Evolutionary conservation across 2,888 invertebrate genomes (phyloP).

Genomic region (Agrotis exclamationis): DNA sequence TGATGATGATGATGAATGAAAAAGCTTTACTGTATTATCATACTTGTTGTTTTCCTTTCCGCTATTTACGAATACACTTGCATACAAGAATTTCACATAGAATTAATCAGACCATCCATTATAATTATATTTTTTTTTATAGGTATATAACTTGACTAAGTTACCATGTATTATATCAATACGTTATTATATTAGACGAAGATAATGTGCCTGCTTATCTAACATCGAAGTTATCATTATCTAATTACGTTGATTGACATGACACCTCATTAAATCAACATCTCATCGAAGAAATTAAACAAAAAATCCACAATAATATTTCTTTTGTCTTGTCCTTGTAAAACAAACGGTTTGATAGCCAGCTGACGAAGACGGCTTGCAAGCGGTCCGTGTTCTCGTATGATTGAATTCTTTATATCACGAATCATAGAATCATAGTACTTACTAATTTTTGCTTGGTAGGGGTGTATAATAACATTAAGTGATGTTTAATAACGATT

Average conservation of each 20-base stretch:
- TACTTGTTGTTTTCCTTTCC: no score
- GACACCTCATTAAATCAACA: background rate
- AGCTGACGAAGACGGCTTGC: constrained; percentile 61
- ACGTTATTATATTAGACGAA: background rate
- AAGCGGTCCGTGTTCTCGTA: constrained; percentile 44
- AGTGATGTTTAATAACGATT: background rate
- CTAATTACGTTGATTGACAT: background rate
- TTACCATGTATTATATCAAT: no score
- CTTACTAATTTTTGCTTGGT: constrained; percentile 21
- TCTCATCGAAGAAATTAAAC: background rate
- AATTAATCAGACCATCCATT: background rate
- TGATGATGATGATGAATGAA: no score
- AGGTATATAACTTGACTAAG: background rate
- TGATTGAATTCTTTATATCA: constrained; percentile 61
- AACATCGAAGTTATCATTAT: background rate
- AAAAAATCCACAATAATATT: constrained; percentile 3
- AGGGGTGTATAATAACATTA: background rate
- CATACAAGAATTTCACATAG: background rate
- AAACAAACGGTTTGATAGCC: constrained; percentile 49
- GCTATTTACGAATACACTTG: no score
- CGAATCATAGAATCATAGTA: constrained; percentile 15
- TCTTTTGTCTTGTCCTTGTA: constrained; percentile 53
- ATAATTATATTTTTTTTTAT: background rate
- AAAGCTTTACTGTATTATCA: no score
- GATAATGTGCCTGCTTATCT: background rate